phyloP scores from a whole-genome alignment of 2,888 invertebrate species.

The Metacarcinus magister region DNA sequence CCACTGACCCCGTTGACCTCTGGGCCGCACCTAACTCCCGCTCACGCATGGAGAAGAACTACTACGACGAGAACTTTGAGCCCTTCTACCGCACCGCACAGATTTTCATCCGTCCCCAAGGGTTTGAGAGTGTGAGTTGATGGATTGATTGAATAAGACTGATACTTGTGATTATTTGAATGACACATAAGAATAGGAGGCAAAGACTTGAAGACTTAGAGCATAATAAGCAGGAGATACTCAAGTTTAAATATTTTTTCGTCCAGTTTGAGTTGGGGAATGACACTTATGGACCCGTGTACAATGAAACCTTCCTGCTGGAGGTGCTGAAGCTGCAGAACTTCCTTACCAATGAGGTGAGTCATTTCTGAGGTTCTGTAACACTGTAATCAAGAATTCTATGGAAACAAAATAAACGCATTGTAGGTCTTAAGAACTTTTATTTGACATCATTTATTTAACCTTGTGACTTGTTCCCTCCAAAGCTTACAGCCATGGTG shows the following conservation, averaged over 20 bases:
- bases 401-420: background rate
- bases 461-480: background rate
- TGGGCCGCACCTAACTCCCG: constrained; percentile 97
- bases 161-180: background rate
- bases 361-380: background rate
- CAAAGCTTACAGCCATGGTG: constrained; percentile 66
- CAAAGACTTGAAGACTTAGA: background rate
- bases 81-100: constrained; percentile 97
- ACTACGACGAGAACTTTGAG: constrained; percentile 96
- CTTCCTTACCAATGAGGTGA: constrained; percentile 86
- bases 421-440: background rate
- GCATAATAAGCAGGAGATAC: background rate
- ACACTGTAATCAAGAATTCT: background rate
- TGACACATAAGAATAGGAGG: background rate
- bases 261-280: constrained; percentile 75
- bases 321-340: constrained; percentile 91
- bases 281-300: constrained; percentile 92
- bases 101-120: constrained; percentile 90
- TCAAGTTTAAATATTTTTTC: constrained; percentile 62
- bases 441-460: background rate
- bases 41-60: constrained; percentile 93
- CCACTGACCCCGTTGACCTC: constrained; percentile 97
- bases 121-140: constrained; percentile 80
- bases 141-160: background rate
- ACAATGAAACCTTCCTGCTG: constrained; percentile 91